Percentiles rank a stretch among this genome's conserved stretches.
phyloP scores from a whole-genome alignment of 2,888 invertebrate species.

The Ferrisia virgata region DNA sequence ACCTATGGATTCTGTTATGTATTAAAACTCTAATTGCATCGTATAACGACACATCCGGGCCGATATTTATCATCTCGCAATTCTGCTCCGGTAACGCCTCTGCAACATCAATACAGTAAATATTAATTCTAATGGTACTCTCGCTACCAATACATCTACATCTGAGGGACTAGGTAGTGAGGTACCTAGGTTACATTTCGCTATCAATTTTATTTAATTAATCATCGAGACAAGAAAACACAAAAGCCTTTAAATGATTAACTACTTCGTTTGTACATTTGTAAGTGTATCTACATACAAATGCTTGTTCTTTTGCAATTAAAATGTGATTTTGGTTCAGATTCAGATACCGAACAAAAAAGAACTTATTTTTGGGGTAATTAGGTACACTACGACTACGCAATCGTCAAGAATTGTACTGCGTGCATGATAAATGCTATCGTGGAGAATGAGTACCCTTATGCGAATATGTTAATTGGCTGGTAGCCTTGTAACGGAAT shows the following conservation, averaged over 20 bases:
- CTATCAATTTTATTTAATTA: neutral
- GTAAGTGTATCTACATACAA: too few relatives aligned
- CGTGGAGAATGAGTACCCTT: neutral
- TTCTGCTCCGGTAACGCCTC: conserved; percentile 43
- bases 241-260: neutral
- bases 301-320: too few relatives aligned
- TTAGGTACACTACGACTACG: neutral
- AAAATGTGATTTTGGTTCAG: neutral
- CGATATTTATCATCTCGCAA: conserved; percentile 78
- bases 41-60: conserved; percentile 86
- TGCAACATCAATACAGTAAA: neutral
- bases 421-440: neutral
- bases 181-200: neutral
- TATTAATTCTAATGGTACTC: neutral
- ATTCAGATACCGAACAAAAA: neutral
- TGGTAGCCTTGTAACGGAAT: neutral
- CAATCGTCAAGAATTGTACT: neutral
- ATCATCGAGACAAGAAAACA: neutral
- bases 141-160: too few relatives aligned
- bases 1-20: conserved; percentile 89
- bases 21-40: conserved; percentile 92
- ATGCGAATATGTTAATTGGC: neutral
- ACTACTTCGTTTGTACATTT: too few relatives aligned
- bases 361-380: neutral
- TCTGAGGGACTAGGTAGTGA: neutral